These are phyloP conservation scores for Watsonalla cultraria DNA, from an alignment of 2,888 invertebrate genomes.

Conservation along the genomic window DNA sequence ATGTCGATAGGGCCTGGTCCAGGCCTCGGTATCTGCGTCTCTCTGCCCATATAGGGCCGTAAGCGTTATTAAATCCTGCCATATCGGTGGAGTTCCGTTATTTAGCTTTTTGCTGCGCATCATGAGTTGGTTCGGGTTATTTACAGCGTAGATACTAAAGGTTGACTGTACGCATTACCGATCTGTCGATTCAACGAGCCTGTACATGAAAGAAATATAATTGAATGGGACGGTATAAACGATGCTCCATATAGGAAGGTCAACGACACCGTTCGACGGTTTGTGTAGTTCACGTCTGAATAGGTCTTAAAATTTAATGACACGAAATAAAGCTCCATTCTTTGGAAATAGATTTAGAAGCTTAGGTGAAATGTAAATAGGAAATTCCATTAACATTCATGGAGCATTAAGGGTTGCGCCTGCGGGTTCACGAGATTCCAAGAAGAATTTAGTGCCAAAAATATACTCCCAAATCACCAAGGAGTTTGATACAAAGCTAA, in stretches of 20 bases:
- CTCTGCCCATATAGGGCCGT: constrained; percentile 48
- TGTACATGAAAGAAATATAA: constrained; percentile 1
- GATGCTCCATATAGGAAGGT: constrained; percentile 2
- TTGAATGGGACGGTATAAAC: constrained; percentile 1
- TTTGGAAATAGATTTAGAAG: background rate
- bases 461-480: too few relatives aligned
- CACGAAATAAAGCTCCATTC: background rate
- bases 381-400: too few relatives aligned
- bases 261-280: background rate
- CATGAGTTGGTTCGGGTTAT: constrained; percentile 19
- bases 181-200: background rate
- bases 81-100: constrained; percentile 63
- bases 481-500: too few relatives aligned
- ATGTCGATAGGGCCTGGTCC: constrained; percentile 29
- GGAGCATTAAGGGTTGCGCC: too few relatives aligned
- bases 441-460: too few relatives aligned
- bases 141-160: background rate
- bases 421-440: too few relatives aligned
- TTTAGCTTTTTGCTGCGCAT: constrained; percentile 44
- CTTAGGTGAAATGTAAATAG: background rate
- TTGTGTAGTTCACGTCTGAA: background rate
- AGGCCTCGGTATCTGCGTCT: constrained; percentile 35
- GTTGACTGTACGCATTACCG: background rate
- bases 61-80: constrained; percentile 66
- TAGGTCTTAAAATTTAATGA: constrained; percentile 1